Conservation (phyloP, 2,113 vertebrate species). For the Sprattus sprattus region DNA sequence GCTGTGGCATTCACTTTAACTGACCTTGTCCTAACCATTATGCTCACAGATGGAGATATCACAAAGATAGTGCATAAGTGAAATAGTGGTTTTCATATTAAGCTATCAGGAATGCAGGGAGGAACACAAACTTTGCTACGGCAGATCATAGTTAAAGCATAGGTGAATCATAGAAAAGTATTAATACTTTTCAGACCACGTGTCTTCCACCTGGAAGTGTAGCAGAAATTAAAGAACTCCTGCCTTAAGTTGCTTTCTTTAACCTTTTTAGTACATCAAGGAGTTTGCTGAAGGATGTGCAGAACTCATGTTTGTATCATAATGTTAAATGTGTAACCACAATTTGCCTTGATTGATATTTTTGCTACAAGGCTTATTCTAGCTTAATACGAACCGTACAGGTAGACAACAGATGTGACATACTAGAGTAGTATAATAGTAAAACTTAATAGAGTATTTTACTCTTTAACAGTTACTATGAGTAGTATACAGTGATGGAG, state of each 20-base stretch:
- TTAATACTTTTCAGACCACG: background rate
- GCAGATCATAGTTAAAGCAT: background rate
- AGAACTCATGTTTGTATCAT: background rate
- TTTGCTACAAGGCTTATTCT: background rate
- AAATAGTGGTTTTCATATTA: background rate
- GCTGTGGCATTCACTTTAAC: background rate
- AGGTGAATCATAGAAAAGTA: background rate
- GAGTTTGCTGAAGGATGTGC: background rate
- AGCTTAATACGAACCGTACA: background rate
- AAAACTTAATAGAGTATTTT: background rate
- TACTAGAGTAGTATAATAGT: background rate
- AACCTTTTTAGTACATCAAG: background rate
- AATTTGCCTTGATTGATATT: background rate
- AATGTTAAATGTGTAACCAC: background rate
- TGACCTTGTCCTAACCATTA: background rate
- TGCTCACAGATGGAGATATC: background rate
- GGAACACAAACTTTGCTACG: background rate
- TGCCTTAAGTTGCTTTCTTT: background rate
- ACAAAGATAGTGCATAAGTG: background rate
- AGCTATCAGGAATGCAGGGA: background rate
- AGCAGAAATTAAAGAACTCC: background rate
- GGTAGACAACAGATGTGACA: background rate
- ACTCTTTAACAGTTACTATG: background rate
- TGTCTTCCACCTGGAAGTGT: background rate
- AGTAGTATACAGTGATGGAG: background rate